Evolutionary conservation across 2,797 vertebrate species (phyloP).

Genomic region (Melanotaenia nigrans): DNA sequence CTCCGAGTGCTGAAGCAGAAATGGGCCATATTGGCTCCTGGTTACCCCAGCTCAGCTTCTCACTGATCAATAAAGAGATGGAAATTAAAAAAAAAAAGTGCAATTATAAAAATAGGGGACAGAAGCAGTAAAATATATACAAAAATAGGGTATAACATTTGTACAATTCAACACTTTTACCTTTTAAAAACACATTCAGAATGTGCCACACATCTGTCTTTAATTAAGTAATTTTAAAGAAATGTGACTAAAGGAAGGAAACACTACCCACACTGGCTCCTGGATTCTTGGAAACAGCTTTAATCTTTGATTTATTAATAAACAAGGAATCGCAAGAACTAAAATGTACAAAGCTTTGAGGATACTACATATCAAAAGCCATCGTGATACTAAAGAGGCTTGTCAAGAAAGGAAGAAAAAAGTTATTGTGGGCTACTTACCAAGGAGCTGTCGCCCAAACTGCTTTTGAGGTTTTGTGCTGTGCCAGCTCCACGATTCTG

Average conservation of each 20-base stretch:
- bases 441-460: slow-evolving; percentile 77
- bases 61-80: slow-evolving; percentile 42
- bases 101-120: neutral
- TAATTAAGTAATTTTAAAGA: slow-evolving; percentile 19
- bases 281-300: slow-evolving; percentile 33
- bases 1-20: slow-evolving; percentile 52
- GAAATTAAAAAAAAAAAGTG: neutral
- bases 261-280: slow-evolving; percentile 46
- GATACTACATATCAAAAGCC: neutral
- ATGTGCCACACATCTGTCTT: slow-evolving; percentile 47
- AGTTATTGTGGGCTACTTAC: slow-evolving; percentile 55
- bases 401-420: slow-evolving; percentile 16
- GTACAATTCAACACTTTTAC: slow-evolving; percentile 14
- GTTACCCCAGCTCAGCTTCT: slow-evolving; percentile 78
- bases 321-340: slow-evolving; percentile 1
- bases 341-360: neutral
- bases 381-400: neutral
- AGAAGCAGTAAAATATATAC: neutral
- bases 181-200: neutral
- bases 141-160: neutral
- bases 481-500: slow-evolving; percentile 78
- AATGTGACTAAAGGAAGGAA: slow-evolving; percentile 31
- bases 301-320: slow-evolving; percentile 22
- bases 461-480: slow-evolving; percentile 74
- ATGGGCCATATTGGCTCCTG: slow-evolving; percentile 79